These are phyloP conservation scores for Drosophila serrata DNA, from an alignment of 1,140 invertebrate genomes.

Conservation along the genomic window DNA sequence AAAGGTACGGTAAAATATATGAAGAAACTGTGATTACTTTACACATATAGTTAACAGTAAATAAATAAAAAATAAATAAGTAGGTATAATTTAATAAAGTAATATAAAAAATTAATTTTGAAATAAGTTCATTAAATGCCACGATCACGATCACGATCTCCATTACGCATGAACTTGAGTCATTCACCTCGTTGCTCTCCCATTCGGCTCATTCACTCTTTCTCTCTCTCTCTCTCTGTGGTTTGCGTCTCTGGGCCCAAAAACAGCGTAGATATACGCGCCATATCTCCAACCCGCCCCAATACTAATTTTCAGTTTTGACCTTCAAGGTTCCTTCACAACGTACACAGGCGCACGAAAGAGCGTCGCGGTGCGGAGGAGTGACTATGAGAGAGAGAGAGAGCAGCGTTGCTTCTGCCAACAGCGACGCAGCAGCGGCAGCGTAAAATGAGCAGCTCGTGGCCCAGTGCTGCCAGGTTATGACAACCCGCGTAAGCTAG, in stretches of 20 bases:
- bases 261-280: constrained; percentile 19
- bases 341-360: constrained; percentile 45
- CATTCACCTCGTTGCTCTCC: constrained; percentile 15
- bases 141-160: neutral
- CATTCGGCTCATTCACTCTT: neutral
- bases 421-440: neutral
- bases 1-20: neutral
- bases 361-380: neutral
- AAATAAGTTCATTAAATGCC: neutral
- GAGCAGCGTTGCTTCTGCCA: constrained; percentile 20
- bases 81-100: too few species aligned
- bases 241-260: constrained; percentile 9
- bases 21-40: neutral
- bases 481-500: too few species aligned
- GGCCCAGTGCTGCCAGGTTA: too few species aligned
- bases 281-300: constrained; percentile 57
- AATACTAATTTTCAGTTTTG: constrained; percentile 84
- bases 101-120: neutral
- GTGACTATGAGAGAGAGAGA: constrained; percentile 10
- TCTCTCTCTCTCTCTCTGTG: neutral
- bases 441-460: too few species aligned
- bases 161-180: constrained; percentile 36
- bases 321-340: constrained; percentile 85
- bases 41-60: neutral
- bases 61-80: too few species aligned